These are phyloP conservation scores for Maylandia zebra DNA, from an alignment of 2,113 vertebrate genomes.

Conservation along the genomic window DNA sequence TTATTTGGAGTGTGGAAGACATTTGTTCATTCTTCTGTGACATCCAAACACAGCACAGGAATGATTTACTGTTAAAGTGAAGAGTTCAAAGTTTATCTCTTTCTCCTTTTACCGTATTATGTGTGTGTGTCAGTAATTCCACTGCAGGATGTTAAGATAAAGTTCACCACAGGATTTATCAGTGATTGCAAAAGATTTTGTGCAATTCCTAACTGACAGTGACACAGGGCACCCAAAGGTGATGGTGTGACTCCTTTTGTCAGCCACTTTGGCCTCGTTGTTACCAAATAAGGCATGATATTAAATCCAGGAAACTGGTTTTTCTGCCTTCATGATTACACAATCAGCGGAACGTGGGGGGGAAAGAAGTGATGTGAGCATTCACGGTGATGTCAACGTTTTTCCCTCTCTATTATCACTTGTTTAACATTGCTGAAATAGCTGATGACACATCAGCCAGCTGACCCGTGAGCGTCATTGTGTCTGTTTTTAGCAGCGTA, in stretches of 20 bases:
- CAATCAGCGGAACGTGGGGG: constrained; percentile 28
- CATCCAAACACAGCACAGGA: not conserved
- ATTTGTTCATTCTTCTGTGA: not conserved
- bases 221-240: not conserved
- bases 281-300: constrained; percentile 32
- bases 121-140: not conserved
- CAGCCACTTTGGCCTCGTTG: not conserved
- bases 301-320: constrained; percentile 5
- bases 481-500: constrained; percentile 53
- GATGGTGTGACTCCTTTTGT: not conserved
- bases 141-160: not conserved
- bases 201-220: not conserved
- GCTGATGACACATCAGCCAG: constrained; percentile 48
- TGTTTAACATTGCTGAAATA: constrained; percentile 57
- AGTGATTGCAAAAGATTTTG: not conserved
- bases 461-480: constrained; percentile 55
- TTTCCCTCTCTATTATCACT: constrained; percentile 32
- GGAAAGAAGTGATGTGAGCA: constrained; percentile 23
- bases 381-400: constrained; percentile 47
- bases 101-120: not conserved
- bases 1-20: not conserved
- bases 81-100: not conserved
- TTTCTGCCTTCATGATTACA: constrained; percentile 5
- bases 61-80: not conserved
- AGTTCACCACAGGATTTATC: not conserved